Conservation (phyloP, 2,888 invertebrate genomes). For the Tetrapedia diversipes region DNA sequence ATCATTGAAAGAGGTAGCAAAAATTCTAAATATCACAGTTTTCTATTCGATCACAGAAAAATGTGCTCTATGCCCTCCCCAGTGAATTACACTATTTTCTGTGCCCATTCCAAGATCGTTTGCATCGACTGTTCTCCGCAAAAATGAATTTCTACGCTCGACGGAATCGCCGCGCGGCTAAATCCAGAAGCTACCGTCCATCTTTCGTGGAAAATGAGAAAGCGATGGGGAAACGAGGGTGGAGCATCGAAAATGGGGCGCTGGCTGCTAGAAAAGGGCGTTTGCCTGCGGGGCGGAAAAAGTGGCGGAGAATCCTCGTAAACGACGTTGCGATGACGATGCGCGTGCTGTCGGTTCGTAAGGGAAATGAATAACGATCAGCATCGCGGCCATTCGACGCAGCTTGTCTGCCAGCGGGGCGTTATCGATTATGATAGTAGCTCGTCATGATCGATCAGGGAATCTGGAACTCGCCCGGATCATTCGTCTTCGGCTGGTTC, state of each 20-base stretch:
- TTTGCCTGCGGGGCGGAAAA: slow-evolving; percentile 1
- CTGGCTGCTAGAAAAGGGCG: slow-evolving; percentile 2
- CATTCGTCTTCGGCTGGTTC: slow-evolving; percentile 52
- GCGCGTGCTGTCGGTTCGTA: slow-evolving; percentile 70
- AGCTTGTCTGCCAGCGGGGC: slow-evolving; percentile 63
- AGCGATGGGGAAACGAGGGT: slow-evolving; percentile 63
- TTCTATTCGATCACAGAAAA: too few species aligned
- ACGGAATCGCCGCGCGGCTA: not conserved
- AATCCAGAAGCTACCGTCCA: slow-evolving; percentile 52
- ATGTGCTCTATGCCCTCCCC: too few species aligned
- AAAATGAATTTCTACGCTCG: too few species aligned
- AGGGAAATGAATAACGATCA: slow-evolving; percentile 75
- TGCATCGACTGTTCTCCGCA: slow-evolving; percentile 6
- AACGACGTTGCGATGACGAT: slow-evolving; percentile 78
- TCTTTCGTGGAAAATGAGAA: slow-evolving; percentile 71
- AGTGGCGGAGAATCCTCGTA: slow-evolving; percentile 68
- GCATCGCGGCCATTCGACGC: slow-evolving; percentile 67
- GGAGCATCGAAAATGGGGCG: slow-evolving; percentile 43
- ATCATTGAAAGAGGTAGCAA: too few species aligned
- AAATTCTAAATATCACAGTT: too few species aligned
- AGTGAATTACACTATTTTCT: too few species aligned
- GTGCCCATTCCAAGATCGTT: not conserved
- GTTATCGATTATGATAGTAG: slow-evolving; percentile 75
- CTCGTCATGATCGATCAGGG: slow-evolving; percentile 74
- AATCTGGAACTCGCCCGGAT: slow-evolving; percentile 49